These are phyloP conservation scores for Theodoxus fluviatilis DNA, from an alignment of 2,888 invertebrate genomes.

Conservation along the genomic window DNA sequence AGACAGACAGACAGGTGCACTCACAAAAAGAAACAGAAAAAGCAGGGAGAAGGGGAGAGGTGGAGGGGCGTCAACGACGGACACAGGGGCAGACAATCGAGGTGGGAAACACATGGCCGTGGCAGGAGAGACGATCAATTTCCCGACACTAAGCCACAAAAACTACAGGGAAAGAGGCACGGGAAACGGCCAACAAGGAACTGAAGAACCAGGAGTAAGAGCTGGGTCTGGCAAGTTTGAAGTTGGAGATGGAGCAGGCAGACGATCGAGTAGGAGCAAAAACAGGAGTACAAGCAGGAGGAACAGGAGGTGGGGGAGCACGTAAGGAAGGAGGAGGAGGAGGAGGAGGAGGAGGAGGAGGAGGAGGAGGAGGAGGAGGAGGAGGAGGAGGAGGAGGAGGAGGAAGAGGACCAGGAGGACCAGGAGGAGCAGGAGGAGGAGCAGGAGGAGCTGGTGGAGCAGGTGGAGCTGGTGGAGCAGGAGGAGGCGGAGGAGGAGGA, in stretches of 20 bases:
- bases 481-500: no score
- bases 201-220: no score
- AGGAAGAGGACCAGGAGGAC: neutral
- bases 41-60: no score
- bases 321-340: neutral
- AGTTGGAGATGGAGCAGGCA: no score
- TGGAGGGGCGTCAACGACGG: neutral
- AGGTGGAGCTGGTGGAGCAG: slow-evolving; percentile 12
- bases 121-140: neutral
- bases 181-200: no score
- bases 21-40: neutral
- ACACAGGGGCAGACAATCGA: neutral
- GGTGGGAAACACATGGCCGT: neutral
- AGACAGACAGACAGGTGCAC: slow-evolving; percentile 20
- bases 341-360: neutral
- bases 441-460: neutral
- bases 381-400: neutral
- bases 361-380: neutral
- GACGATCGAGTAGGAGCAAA: no score
- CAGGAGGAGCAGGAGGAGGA: neutral
- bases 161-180: no score
- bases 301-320: neutral
- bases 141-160: no score
- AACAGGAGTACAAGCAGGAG: no score
- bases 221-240: no score